A percentile compares a stretch with the other conserved stretches of the same genome.
These are phyloP conservation scores for Pocillopora verrucosa DNA, from an alignment of 64 coral and sea anemone species.

Conservation along the genomic window DNA sequence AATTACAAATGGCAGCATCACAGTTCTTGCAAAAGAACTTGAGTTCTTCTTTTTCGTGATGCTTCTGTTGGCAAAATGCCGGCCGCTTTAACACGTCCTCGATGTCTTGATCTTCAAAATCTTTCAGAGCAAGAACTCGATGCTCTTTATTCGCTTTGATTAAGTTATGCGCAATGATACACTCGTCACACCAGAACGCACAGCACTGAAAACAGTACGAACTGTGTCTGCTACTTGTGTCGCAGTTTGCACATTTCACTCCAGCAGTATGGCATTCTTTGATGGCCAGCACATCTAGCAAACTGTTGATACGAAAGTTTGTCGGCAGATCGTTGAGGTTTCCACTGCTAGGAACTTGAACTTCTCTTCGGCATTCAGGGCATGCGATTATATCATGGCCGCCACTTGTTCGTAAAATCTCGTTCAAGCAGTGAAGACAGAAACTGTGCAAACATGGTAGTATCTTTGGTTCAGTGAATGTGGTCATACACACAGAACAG, in stretches of 20 bases:
- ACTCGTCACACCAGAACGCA: background rate
- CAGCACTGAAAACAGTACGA: background rate
- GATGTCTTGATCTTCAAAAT: background rate
- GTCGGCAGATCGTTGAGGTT: background rate
- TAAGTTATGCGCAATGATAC: background rate
- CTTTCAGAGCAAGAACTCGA: background rate
- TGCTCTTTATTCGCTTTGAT: background rate
- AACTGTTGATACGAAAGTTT: background rate
- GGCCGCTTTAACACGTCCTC: background rate
- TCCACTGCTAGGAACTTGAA: background rate
- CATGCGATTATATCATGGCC: background rate
- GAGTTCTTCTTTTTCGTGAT: background rate
- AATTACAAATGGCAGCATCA: background rate
- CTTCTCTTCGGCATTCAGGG: background rate
- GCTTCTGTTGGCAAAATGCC: background rate
- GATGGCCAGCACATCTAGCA: background rate
- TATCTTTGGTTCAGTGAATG: background rate
- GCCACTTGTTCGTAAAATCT: background rate
- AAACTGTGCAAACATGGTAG: background rate
- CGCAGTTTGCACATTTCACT: background rate
- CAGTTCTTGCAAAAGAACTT: constrained; percentile 7
- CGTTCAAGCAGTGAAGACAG: background rate
- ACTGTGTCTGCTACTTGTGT: background rate
- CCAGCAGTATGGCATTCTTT: background rate
- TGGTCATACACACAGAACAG: background rate